A percentile compares a stretch with the other conserved stretches of the same genome.
phyloP scores from a whole-genome alignment of 2,797 vertebrate species.

The Melanotaenia parkinsoni region DNA sequence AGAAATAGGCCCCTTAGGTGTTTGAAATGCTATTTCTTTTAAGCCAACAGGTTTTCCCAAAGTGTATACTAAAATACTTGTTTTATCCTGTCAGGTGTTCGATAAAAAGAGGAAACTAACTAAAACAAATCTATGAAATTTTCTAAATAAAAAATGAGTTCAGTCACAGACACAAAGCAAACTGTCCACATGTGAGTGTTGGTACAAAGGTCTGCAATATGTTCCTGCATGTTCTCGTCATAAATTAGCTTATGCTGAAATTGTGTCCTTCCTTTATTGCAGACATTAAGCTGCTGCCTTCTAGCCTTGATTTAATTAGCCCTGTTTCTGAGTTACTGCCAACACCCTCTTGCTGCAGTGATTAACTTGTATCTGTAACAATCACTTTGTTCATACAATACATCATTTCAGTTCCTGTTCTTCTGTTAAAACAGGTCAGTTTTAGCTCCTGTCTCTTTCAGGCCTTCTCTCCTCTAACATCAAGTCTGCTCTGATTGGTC shows the following conservation, averaged over 20 bases:
- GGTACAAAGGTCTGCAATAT: background rate
- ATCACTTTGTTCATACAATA: background rate
- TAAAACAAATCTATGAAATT: too few relatives aligned
- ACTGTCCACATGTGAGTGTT: background rate
- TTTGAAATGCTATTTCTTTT: background rate
- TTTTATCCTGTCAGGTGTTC: background rate
- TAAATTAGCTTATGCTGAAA: slow-evolving; percentile 1
- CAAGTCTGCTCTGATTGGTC: background rate
- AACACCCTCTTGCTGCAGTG: too few relatives aligned
- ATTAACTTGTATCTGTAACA: background rate
- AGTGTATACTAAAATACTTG: background rate
- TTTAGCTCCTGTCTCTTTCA: background rate
- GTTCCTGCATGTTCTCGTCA: background rate
- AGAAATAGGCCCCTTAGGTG: too few relatives aligned
- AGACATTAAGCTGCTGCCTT: background rate
- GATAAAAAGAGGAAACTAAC: background rate
- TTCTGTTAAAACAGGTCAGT: background rate
- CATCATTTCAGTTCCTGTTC: background rate
- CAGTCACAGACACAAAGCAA: background rate
- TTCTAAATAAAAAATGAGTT: too few relatives aligned
- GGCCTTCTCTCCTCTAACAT: background rate
- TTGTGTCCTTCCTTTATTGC: background rate
- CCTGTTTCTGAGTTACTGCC: background rate
- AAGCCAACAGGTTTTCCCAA: background rate
- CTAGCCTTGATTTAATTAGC: background rate